Base-by-base conservation (phyloP, 2,113 vertebrate species). In the Galemys pyrenaicus region DNA sequence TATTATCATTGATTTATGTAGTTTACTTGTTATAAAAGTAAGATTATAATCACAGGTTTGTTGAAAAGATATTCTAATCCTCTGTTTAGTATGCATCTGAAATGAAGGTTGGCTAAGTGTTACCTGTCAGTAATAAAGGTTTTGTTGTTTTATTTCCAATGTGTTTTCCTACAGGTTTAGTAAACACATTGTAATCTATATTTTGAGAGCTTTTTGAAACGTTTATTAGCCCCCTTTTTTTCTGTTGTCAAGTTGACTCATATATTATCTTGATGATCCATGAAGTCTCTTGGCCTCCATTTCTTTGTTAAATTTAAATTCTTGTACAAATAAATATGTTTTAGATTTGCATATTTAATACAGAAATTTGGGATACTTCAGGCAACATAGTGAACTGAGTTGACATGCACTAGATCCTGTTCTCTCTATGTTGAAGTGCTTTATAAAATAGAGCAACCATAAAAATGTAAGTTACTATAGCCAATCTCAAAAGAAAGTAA, bases 141-240 rank as follows among this genome's bases (percentile, higher is more conserved):
- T 95, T 93, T 83, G 74, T 92, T 97, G 89, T 95, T 97, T 97
- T 94, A 92, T 98, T 96, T 98, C 95, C 88, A 62, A 78, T 96
- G 87, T 0, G 3, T 28, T 92, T 97, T 91, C 58, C 4, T 22
- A 75, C n/a, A 94, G 91, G 88, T 96, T 96, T 95, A 96, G 68
- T 96, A 95, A 97, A 91, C 96, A 96, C 87, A n/a, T 78, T 92
- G 87, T 92, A 96, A 94, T 96, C 95, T 95, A 94, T 92, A 95
- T 97, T 98, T 96, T 96, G 79, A 96, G 39, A 92, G 80, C 30
- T 94, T 95, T 68, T 54, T 46, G 30, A 94, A 97, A 78, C 19
- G 75, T 97, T 93, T 74, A 49, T 95, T 87, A 91, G 94, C 92
- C 30, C 44, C 28, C 44, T 94, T 20, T 17, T 37, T 26, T 64